Percentiles rank a stretch among this genome's conserved stretches.
Conservation (phyloP, 2,888 invertebrate genomes). For the Hipparchia sbordonii region DNA sequence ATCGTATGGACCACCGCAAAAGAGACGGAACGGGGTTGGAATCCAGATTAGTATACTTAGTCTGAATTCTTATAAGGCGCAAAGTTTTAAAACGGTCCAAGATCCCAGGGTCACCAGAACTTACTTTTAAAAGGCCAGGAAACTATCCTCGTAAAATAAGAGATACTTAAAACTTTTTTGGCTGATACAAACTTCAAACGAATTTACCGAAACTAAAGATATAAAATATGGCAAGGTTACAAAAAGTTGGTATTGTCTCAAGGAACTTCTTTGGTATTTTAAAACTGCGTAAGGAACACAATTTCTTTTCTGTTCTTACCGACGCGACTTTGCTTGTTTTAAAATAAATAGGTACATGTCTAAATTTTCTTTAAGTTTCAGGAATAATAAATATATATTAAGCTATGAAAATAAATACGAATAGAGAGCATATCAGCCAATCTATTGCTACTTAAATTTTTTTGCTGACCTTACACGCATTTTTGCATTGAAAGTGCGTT, state of each 20-base stretch:
- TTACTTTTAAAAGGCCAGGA: conserved; percentile 28
- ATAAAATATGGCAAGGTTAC: not conserved
- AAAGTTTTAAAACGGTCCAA: not conserved
- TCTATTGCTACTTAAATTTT: no score
- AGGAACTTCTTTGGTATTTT: not conserved
- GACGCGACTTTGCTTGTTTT: no score
- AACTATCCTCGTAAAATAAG: conserved; percentile 23
- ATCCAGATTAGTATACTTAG: conserved; percentile 66
- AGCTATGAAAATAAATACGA: no score
- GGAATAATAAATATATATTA: no score
- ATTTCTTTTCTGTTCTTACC: no score
- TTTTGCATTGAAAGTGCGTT: not conserved
- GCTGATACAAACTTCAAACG: conserved; percentile 28
- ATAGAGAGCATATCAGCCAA: no score
- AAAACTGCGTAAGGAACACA: not conserved
- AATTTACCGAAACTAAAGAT: conserved; percentile 2
- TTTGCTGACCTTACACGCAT: not conserved
- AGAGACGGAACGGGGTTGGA: conserved; percentile 65
- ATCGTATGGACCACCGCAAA: conserved; percentile 39
- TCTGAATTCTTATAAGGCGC: conserved; percentile 61
- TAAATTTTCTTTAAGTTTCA: no score
- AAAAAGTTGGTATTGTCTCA: not conserved
- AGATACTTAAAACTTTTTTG: conserved; percentile 26
- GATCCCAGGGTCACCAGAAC: no score
- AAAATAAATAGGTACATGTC: no score